Base-by-base conservation (phyloP, 2,888 invertebrate genomes). In the Rhabditoides inermis region DNA sequence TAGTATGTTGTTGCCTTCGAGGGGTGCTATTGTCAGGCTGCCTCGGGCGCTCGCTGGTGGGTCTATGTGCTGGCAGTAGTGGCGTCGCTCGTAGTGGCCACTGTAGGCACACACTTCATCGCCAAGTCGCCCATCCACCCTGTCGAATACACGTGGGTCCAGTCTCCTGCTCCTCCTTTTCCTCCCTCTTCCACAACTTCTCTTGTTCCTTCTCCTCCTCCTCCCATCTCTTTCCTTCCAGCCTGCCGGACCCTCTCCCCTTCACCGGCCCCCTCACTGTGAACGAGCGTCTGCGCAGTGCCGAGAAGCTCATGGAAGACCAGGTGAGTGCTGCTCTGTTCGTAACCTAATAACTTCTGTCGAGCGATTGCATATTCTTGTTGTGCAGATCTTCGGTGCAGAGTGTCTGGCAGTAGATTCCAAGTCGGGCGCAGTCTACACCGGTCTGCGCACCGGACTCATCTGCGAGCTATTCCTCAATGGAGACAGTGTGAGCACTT, bases 361-460 rank as follows among this genome's bases (percentile, higher is more conserved):
- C 32, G 32, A n/a, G n/a, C n/a, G n/a, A n/a, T n/a, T n/a, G n/a
- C n/a, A n/a, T n/a, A n/a, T n/a, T n/a, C n/a, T n/a, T n/a, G n/a
- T n/a, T n/a, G n/a, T n/a, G n/a, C n/a, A n/a, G n/a, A 54, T 67
- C n/a, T 61, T 55, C 25, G 67, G 67, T 1, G 63, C 67, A 1
- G 67, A 67, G 49, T 61, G 57, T 5, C 41, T 65, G 7, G 63
- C 58, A 7, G 46, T 63, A 23, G 47, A 63, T 30, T 51, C 51
- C 27, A 49, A 47, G 10, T 57, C 49, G 2, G 53, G 57, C 20
- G 44, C 44, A 28, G 26, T 67, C 1, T 67, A 59, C 49, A 47
- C 62, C 7, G 63, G 61, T 20, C 51, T 65, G 23, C 58, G 58
- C 37, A 63, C 64, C 1, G 67, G 67, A 36, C 54, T 61, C 7